Percentiles rank a stretch among this genome's conserved stretches.
phyloP scores from a whole-genome alignment of 1,140 invertebrate species.

The Drosophila kepulauana region DNA sequence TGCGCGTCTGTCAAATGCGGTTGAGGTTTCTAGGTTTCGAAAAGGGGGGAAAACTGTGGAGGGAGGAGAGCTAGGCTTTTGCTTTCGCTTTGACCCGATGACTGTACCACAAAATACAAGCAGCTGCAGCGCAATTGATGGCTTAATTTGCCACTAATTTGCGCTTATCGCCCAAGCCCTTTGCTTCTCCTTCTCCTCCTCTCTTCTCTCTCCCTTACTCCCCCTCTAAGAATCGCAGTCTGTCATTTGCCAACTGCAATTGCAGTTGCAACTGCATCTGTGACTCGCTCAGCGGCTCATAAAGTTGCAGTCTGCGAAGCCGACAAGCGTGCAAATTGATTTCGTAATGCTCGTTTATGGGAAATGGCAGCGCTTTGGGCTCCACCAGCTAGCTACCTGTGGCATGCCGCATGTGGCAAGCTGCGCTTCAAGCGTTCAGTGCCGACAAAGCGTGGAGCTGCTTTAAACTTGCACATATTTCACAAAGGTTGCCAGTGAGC shows the following conservation, averaged over 20 bases:
- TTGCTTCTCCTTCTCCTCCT: not conserved
- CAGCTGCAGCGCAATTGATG: constrained; percentile 65
- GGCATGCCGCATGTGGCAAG: too few species aligned
- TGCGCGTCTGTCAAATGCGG: constrained; percentile 75
- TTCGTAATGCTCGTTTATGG: constrained; percentile 74
- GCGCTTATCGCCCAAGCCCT: constrained; percentile 57
- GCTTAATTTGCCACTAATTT: constrained; percentile 82
- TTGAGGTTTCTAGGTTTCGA: constrained; percentile 39
- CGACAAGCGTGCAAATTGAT: constrained; percentile 68
- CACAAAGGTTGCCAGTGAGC: too few species aligned
- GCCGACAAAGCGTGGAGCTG: not conserved
- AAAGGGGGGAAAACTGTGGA: not conserved
- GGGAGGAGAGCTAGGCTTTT: not conserved
- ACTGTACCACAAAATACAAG: constrained; percentile 49
- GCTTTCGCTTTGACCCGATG: not conserved
- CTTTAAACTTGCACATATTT: not conserved
- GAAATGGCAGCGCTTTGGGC: constrained; percentile 45
- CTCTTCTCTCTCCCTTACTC: not conserved
- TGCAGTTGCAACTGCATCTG: not conserved
- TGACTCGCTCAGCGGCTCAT: not conserved
- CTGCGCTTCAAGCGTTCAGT: not conserved
- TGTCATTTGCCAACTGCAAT: constrained; percentile 2
- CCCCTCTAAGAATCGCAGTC: not conserved
- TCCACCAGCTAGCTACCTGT: not conserved
- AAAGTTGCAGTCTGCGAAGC: constrained; percentile 8